A percentile compares a stretch with the other conserved stretches of the same genome.
These are phyloP conservation scores for Gephyroberyx darwinii DNA, from an alignment of 2,797 vertebrate species.

Conservation along the genomic window DNA sequence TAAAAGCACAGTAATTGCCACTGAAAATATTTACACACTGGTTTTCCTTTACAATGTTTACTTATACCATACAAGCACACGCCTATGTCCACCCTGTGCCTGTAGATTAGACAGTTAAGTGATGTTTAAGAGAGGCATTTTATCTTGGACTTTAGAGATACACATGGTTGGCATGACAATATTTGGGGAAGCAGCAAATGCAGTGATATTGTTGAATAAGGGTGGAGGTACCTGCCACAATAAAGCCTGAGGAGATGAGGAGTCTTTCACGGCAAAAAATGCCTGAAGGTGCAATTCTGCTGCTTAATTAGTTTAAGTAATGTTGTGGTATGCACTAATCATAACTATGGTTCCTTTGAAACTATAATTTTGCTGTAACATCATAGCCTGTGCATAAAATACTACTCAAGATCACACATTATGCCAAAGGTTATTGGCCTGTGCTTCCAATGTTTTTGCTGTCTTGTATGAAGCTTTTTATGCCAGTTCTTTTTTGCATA, in stretches of 20 bases:
- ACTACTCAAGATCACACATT: no score
- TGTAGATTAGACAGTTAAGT: neutral
- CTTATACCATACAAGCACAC: neutral
- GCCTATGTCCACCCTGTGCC: neutral
- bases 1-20: conserved; percentile 6
- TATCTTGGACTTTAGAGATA: neutral
- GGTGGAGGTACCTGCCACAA: neutral
- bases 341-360: no score
- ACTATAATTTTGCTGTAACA: no score
- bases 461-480: neutral
- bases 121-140: conserved; percentile 4
- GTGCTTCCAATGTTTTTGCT: neutral
- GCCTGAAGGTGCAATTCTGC: no score
- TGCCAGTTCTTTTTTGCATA: neutral
- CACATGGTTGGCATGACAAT: neutral
- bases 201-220: neutral
- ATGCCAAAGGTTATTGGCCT: no score
- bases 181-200: neutral
- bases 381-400: no score
- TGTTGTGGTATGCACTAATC: no score
- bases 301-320: no score
- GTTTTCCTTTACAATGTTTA: neutral
- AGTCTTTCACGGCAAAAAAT: no score
- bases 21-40: neutral
- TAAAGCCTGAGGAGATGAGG: neutral